Conservation (phyloP, 1,140 invertebrate genomes). For the Alviniconcha marisindica region DNA sequence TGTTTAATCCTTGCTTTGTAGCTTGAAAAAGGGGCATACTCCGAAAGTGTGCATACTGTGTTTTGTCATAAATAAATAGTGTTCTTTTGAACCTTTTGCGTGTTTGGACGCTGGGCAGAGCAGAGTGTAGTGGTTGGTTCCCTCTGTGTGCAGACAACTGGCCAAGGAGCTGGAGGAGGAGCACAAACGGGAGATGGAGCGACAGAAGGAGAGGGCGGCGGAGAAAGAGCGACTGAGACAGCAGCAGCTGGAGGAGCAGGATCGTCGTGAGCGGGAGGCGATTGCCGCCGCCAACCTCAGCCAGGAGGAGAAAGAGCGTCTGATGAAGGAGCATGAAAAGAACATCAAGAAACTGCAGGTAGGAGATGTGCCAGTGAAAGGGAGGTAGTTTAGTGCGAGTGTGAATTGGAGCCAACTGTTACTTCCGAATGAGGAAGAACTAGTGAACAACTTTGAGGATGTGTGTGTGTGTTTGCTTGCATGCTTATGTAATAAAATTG, state of each 20-base stretch:
- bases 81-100: too few species aligned
- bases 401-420: too few species aligned
- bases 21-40: too few species aligned
- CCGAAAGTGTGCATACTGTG: too few species aligned
- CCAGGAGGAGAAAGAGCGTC: conserved; percentile 62
- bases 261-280: conserved; percentile 60
- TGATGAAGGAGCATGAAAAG: conserved; percentile 67
- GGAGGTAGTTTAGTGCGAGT: too few species aligned
- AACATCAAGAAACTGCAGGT: conserved; percentile 67
- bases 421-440: too few species aligned
- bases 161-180: conserved; percentile 67
- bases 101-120: too few species aligned
- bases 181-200: conserved; percentile 60
- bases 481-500: background rate
- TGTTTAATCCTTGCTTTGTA: too few species aligned
- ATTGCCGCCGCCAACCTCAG: conserved; percentile 57
- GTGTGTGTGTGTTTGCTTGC: background rate
- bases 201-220: conserved; percentile 61
- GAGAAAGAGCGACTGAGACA: conserved; percentile 62
- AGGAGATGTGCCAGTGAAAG: conserved; percentile 31
- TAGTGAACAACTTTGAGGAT: too few species aligned
- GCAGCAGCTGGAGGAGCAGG: conserved; percentile 67
- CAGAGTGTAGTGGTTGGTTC: too few species aligned
- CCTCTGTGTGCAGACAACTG: conserved; percentile 57
- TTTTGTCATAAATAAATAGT: too few species aligned